Base-by-base conservation (phyloP, 2,888 invertebrate species). In the Poecilobothrus nobilitatus region DNA sequence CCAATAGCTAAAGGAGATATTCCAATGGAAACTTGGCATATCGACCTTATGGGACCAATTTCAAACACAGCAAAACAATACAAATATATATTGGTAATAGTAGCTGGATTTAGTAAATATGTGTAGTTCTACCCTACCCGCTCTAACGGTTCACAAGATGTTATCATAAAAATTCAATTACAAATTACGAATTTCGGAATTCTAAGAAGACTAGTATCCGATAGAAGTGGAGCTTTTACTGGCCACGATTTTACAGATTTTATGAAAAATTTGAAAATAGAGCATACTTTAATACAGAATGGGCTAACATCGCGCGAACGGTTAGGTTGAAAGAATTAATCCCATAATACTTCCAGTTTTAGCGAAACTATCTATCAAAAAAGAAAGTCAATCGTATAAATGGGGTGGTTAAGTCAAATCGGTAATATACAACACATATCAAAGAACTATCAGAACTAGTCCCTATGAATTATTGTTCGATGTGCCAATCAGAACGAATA, bases 31-130 rank as follows among this genome's bases (percentile, higher is more conserved):
- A 78, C 76, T 0, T 74, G 72, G 8, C 76, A 78, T 66, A 65
- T 76, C 9, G 78, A 78, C 64, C 79, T 79, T 63, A 21, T 79
- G 2, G 78, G 78, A 3, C 78, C 78, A 5, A 27, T 77, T 65
- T 68, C 72, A 0, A 71, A 69, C 21, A 69, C 69, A 9, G 63
- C 18, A 41, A 70, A 68, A 53, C 63, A 71, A 10, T 77, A 78
- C 63, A 76, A 76, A 65, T 73, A 79, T 65, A 75, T 79, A 1
- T 73, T 79, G 0, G 76, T 76, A 0, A 68, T 71, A n/a, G n/a
- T n/a, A n/a, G n/a, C n/a, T 71, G 76, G 70, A 0, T 79, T 76
- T 64, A 76, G 76, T 0, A 79, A 78, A 66, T 78, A 66, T 41
- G 53, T 61, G 9, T 1, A 3, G 73, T 73, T 20, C 18, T 27